phyloP scores from a whole-genome alignment of 1,140 invertebrate species.

The Cyphomyrmex costatus region DNA sequence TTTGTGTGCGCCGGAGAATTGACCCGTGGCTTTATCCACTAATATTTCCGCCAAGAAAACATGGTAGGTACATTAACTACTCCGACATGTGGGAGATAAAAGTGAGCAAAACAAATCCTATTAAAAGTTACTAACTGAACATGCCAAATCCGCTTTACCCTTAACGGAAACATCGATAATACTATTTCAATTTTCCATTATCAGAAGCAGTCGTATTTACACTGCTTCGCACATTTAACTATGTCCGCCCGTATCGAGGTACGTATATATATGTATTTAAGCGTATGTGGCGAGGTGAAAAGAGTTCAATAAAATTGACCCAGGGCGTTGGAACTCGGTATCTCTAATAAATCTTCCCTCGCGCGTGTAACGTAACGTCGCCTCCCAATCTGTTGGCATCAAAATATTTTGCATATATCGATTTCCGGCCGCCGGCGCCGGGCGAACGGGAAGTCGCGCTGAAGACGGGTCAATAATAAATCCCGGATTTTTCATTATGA shows the following conservation, averaged over 20 bases:
- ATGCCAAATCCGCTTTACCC: neutral
- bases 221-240: constrained; percentile 26
- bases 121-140: constrained; percentile 7
- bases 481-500: constrained; percentile 68
- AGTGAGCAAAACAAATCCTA: neutral
- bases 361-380: constrained; percentile 63
- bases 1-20: neutral
- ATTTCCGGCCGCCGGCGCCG: constrained; percentile 58
- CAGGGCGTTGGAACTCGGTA: constrained; percentile 49
- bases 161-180: neutral
- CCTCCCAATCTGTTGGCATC: constrained; percentile 75
- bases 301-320: constrained; percentile 75
- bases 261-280: constrained; percentile 30
- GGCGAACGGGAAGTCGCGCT: constrained; percentile 52
- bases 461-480: constrained; percentile 67
- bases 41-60: neutral
- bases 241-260: neutral
- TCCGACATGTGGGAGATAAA: neutral
- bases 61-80: neutral
- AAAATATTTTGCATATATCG: constrained; percentile 79
- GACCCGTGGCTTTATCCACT: neutral
- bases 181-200: constrained; percentile 25
- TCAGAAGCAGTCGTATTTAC: neutral
- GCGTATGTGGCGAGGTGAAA: constrained; percentile 38
- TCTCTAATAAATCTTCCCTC: constrained; percentile 74